Conservation (phyloP, 2,888 invertebrate species). For the Ormyrus pomaceus region DNA sequence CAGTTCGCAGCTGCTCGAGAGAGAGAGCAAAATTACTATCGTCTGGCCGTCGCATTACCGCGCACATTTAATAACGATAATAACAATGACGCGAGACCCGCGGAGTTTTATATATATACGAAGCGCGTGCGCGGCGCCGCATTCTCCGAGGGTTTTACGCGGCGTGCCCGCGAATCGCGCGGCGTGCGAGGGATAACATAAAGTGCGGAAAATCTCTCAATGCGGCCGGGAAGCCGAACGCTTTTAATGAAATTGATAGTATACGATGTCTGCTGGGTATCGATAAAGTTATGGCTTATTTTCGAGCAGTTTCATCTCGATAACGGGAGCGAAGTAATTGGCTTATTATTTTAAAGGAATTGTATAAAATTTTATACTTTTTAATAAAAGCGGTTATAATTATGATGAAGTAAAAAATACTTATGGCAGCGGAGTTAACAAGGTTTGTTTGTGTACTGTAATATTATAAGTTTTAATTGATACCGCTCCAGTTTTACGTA, state of each 20-base stretch:
- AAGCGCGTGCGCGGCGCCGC: constrained; percentile 13
- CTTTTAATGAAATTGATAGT: constrained; percentile 22
- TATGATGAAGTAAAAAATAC: too few relatives aligned
- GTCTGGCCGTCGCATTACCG: constrained; percentile 51
- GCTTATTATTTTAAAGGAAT: constrained; percentile 3
- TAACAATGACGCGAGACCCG: constrained; percentile 60
- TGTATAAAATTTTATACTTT: background rate
- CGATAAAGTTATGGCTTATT: constrained; percentile 3
- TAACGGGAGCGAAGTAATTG: constrained; percentile 10
- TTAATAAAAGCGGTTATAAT: background rate
- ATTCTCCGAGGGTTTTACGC: constrained; percentile 1
- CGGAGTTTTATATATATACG: constrained; percentile 50
- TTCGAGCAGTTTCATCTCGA: background rate
- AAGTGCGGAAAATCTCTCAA: constrained; percentile 17
- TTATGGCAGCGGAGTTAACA: too few relatives aligned
- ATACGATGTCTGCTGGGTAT: background rate
- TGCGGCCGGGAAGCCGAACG: background rate
- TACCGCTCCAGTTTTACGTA: too few relatives aligned
- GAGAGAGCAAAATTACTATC: constrained; percentile 60
- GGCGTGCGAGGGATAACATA: background rate
- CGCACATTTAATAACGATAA: constrained; percentile 62
- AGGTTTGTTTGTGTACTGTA: too few relatives aligned
- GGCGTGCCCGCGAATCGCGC: too few relatives aligned
- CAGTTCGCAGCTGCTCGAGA: constrained; percentile 61
- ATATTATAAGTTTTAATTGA: too few relatives aligned